These are phyloP conservation scores for Tauraco erythrolophus DNA, from an alignment of 2,113 vertebrate species.

Conservation along the genomic window DNA sequence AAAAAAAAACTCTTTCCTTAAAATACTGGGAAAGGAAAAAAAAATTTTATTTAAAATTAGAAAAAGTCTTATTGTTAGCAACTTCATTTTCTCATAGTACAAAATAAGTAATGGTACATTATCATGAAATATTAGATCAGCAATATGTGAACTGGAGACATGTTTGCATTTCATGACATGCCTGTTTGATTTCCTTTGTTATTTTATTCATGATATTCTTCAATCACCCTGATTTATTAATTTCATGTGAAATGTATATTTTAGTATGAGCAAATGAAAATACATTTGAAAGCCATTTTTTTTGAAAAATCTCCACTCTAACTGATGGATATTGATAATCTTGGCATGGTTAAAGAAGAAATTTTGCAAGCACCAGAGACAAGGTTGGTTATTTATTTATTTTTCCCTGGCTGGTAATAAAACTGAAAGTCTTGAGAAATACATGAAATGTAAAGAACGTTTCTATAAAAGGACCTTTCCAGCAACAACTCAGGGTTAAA, in stretches of 20 bases:
- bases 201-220: constrained; percentile 14
- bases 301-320: neutral
- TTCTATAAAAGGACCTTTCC: neutral
- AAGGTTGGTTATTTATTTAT: neutral
- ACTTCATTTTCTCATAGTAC: neutral
- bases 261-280: neutral
- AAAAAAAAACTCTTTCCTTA: neutral
- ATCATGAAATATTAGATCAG: neutral
- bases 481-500: neutral
- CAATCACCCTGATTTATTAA: neutral
- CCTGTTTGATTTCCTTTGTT: neutral
- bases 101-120: neutral
- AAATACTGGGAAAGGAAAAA: neutral
- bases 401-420: neutral
- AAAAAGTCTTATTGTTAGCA: neutral
- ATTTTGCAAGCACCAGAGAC: neutral
- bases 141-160: neutral
- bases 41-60: neutral
- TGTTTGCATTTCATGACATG: neutral
- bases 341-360: neutral
- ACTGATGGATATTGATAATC: neutral
- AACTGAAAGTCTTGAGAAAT: neutral
- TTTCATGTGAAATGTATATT: constrained; percentile 4
- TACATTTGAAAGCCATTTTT: neutral
- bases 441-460: neutral